Evolutionary conservation across 2,888 invertebrate species (phyloP).

Genomic region (Lucinisca nassula): DNA sequence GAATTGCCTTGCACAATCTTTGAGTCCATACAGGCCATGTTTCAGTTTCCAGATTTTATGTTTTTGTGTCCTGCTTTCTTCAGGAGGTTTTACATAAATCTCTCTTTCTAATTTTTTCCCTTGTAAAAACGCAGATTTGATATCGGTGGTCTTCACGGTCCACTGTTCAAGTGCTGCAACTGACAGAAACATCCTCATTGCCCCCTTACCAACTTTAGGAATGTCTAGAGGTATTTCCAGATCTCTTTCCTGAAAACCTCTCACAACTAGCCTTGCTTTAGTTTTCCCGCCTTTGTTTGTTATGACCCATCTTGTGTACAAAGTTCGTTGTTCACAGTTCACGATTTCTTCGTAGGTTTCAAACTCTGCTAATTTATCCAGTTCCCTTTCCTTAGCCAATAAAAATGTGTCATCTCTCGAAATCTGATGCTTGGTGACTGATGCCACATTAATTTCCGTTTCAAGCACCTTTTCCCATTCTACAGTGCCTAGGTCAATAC

Average conservation of each 20-base stretch:
- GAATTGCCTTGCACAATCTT: constrained; percentile 64
- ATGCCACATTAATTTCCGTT: not conserved
- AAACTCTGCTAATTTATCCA: constrained; percentile 37
- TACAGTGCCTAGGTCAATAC: constrained; percentile 8
- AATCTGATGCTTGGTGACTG: not conserved
- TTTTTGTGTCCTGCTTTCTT: constrained; percentile 31
- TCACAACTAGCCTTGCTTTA: constrained; percentile 36
- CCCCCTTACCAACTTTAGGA: constrained; percentile 48
- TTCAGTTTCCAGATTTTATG: constrained; percentile 63
- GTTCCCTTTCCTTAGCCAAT: constrained; percentile 36
- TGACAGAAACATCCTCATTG: constrained; percentile 55
- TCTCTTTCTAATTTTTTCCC: constrained; percentile 60
- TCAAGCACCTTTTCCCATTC: constrained; percentile 6
- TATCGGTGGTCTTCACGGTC: constrained; percentile 65
- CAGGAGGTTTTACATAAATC: constrained; percentile 55
- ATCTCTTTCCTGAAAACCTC: constrained; percentile 39
- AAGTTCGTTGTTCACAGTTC: constrained; percentile 29
- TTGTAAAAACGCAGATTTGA: constrained; percentile 67
- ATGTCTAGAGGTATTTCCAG: constrained; percentile 28
- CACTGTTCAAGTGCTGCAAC: constrained; percentile 51
- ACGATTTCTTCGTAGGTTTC: constrained; percentile 24
- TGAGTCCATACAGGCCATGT: constrained; percentile 57
- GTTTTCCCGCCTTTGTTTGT: constrained; percentile 34
- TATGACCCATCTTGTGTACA: constrained; percentile 37
- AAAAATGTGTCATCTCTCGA: not conserved